These are phyloP conservation scores for Eilema depressum DNA, from an alignment of 2,888 invertebrate genomes.

Conservation along the genomic window DNA sequence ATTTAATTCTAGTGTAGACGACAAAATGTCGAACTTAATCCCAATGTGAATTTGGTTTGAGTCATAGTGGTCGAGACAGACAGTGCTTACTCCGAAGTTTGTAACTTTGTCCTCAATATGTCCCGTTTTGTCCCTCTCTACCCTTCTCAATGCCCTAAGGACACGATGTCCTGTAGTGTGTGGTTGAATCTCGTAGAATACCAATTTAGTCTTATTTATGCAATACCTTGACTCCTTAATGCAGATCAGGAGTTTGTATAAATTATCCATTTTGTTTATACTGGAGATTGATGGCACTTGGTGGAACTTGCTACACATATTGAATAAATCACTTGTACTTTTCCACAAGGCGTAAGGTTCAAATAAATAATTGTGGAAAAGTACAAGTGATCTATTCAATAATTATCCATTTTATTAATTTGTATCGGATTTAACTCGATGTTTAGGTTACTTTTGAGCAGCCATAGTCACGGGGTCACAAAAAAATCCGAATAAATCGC, in stretches of 20 bases:
- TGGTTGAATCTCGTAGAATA: constrained; percentile 69
- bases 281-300: too few species aligned
- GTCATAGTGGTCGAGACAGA: constrained; percentile 69
- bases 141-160: constrained; percentile 61
- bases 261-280: too few species aligned
- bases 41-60: constrained; percentile 68
- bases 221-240: constrained; percentile 63
- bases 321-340: too few species aligned
- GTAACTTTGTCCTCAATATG: constrained; percentile 68
- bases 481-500: too few species aligned
- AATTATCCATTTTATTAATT: too few species aligned
- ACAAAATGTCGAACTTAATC: constrained; percentile 75
- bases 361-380: too few species aligned
- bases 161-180: constrained; percentile 65
- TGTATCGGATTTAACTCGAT: too few species aligned
- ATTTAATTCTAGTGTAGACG: constrained; percentile 67
- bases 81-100: constrained; percentile 78
- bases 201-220: constrained; percentile 78
- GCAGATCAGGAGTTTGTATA: constrained; percentile 51
- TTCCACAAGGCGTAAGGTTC: too few species aligned
- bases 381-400: too few species aligned
- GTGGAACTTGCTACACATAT: too few species aligned
- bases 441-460: too few species aligned
- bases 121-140: constrained; percentile 34
- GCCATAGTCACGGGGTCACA: too few species aligned